phyloP scores from a whole-genome alignment of 1,140 invertebrate species.

The Archegozetes longisetosus region DNA sequence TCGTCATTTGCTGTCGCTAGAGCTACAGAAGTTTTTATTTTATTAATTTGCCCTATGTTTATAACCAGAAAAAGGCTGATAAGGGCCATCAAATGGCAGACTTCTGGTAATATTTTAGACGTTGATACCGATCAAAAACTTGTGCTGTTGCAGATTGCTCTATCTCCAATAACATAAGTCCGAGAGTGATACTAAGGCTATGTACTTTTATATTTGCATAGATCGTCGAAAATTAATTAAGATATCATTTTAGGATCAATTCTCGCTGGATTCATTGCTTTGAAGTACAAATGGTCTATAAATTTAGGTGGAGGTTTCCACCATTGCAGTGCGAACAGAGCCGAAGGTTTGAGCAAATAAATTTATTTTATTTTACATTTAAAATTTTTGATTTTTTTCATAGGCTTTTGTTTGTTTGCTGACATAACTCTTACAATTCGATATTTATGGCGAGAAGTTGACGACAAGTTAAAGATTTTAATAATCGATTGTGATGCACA shows the following conservation, averaged over 20 bases:
- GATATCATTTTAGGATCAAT: not conserved
- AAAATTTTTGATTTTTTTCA: not conserved
- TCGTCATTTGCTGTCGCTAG: not conserved
- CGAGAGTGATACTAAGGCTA: too few relatives aligned
- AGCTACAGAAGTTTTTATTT: conserved; percentile 3
- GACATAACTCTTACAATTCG: conserved; percentile 62
- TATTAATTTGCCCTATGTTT: conserved; percentile 4
- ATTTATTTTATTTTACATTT: not conserved
- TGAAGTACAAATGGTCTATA: conserved; percentile 1
- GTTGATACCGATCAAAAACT: too few relatives aligned
- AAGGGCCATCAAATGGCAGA: conserved; percentile 8
- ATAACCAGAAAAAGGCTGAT: conserved; percentile 1
- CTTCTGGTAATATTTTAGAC: conserved; percentile 8
- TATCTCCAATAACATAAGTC: too few relatives aligned
- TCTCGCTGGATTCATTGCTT: conserved; percentile 2
- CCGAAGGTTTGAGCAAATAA: conserved; percentile 32
- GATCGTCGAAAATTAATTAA: not conserved
- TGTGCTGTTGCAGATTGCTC: too few relatives aligned
- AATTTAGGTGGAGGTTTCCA: conserved; percentile 25
- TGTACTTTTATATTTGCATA: not conserved
- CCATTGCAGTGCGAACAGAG: conserved; percentile 51
- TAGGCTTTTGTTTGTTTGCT: conserved; percentile 71
- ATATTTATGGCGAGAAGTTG: conserved; percentile 42
- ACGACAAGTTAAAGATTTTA: conserved; percentile 48
- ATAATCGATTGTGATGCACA: conserved; percentile 80